These are phyloP conservation scores for Dryas iulia DNA, from an alignment of 1,140 invertebrate species.

Conservation along the genomic window DNA sequence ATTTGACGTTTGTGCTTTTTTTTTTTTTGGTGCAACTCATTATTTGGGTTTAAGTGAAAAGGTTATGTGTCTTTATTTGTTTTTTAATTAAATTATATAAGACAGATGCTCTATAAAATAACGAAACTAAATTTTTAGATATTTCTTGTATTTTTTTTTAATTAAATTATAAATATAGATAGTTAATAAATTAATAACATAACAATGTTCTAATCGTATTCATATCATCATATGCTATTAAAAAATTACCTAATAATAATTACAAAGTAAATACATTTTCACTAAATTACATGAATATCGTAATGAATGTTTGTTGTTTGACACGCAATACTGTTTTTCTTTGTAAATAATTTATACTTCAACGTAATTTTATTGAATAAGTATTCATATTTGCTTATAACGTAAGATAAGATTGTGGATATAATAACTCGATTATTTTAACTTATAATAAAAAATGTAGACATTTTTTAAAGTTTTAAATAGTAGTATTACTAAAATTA, in stretches of 20 bases:
- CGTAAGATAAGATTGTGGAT: neutral
- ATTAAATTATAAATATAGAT: no score
- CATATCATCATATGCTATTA: no score
- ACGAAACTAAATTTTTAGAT: no score
- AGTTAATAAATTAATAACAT: no score
- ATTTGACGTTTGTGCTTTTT: slow-evolving; percentile 27
- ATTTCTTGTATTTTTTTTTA: no score
- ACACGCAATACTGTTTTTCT: neutral
- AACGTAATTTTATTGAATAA: neutral
- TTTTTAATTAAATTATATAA: no score
- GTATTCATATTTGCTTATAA: neutral
- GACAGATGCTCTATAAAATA: no score
- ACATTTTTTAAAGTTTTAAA: no score
- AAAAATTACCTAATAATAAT: neutral
- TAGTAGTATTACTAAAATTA: no score
- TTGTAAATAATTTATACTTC: neutral
- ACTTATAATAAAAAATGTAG: neutral
- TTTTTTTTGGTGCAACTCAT: slow-evolving; percentile 5
- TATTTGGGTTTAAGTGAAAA: neutral
- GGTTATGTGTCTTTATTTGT: neutral
- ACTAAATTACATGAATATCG: neutral
- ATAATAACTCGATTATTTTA: neutral
- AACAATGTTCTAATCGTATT: no score
- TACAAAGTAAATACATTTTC: neutral
- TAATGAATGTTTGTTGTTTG: neutral